Conservation (phyloP, 2,888 invertebrate genomes). For the Clitarchus hookeri region DNA sequence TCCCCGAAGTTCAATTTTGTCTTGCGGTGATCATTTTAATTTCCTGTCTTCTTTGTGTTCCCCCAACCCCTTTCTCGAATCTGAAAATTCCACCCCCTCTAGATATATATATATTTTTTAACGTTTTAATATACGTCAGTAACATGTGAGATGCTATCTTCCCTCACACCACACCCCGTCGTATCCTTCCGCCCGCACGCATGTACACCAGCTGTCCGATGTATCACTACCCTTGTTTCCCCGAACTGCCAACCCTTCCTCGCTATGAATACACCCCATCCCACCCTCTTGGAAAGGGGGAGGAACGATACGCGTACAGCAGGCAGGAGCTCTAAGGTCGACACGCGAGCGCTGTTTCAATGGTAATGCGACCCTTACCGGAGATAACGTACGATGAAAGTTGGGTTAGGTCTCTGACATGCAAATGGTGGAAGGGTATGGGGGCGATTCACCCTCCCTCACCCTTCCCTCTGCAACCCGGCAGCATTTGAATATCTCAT, state of each 20-base stretch:
- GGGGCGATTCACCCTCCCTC: neutral
- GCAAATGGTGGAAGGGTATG: neutral
- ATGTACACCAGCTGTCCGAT: constrained; percentile 32
- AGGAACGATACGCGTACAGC: constrained; percentile 15
- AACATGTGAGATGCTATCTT: constrained; percentile 35
- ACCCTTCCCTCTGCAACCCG: neutral
- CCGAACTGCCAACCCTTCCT: constrained; percentile 16
- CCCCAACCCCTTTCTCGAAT: neutral
- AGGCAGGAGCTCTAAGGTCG: constrained; percentile 31
- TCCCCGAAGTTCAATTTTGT: constrained; percentile 26
- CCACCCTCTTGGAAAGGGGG: neutral
- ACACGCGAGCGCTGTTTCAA: constrained; percentile 33
- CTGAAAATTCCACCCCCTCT: neutral
- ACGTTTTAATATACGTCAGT: constrained; percentile 35
- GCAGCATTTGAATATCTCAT: constrained; percentile 9
- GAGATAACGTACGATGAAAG: constrained; percentile 14
- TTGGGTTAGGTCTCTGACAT: constrained; percentile 8
- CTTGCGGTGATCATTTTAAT: constrained; percentile 30
- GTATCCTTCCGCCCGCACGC: neutral
- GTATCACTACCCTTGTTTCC: constrained; percentile 18
- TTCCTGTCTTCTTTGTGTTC: constrained; percentile 30
- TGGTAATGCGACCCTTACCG: constrained; percentile 32
- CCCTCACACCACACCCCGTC: neutral
- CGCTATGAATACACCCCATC: neutral
- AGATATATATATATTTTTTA: constrained; percentile 11